phyloP scores from a whole-genome alignment of 2,113 vertebrate species.

The Neogale vison region DNA sequence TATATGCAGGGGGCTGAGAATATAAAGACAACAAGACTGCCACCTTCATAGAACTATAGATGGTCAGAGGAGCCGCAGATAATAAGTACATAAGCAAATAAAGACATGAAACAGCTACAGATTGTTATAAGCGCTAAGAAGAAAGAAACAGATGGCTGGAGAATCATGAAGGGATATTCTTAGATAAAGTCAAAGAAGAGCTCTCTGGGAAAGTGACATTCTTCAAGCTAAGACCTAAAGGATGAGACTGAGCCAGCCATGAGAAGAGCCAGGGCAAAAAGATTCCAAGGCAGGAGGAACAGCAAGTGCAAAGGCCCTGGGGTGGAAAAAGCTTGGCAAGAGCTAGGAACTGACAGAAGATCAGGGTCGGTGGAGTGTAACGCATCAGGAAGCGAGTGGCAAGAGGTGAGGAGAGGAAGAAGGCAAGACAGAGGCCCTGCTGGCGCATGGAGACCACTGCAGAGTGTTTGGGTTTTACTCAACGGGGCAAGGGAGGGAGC shows the following conservation, averaged over 20 bases:
- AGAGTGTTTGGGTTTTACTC: not conserved
- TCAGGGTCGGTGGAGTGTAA: not conserved
- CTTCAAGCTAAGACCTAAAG: slow-evolving; percentile 3
- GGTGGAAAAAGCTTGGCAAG: not conserved
- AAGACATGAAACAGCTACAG: slow-evolving; percentile 43
- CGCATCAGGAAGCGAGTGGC: not conserved
- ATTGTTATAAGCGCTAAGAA: slow-evolving; percentile 7
- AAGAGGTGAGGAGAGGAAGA: not conserved
- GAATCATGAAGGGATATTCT: not conserved
- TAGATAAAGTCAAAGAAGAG: slow-evolving; percentile 44
- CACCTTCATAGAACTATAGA: not conserved
- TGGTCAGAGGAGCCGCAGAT: not conserved
- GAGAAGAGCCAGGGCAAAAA: not conserved
- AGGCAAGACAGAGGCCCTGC: not conserved
- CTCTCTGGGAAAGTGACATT: slow-evolving; percentile 52
- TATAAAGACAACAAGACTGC: not conserved
- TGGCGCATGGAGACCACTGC: not conserved
- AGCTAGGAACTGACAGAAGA: not conserved
- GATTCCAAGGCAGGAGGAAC: not conserved
- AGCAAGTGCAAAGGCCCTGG: slow-evolving; percentile 57
- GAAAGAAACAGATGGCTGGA: slow-evolving; percentile 54
- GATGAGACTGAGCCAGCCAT: not conserved
- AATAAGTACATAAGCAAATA: not conserved
- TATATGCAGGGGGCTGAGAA: not conserved
- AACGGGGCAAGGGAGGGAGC: accelerated